Evolutionary conservation across 2,797 vertebrate species (phyloP).

Genomic region (Ptychadena robeensis): DNA sequence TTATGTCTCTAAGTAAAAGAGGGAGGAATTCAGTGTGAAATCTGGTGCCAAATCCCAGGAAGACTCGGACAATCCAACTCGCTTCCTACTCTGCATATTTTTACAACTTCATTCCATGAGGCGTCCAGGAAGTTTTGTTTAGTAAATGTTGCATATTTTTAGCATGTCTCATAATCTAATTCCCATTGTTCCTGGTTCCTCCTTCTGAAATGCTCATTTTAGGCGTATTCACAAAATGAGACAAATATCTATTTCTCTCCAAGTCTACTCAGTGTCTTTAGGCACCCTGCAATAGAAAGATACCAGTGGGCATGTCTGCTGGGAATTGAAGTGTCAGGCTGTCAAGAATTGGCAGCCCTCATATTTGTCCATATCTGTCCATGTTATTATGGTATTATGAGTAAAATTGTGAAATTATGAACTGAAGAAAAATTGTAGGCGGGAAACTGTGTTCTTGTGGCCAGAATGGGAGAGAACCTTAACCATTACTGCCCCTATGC

Average conservation of each 20-base stretch:
- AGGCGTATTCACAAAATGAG: background rate
- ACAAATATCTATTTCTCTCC: background rate
- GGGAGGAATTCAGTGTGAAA: background rate
- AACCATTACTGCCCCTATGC: no score
- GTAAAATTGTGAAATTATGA: no score
- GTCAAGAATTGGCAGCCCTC: no score
- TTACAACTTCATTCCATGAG: background rate
- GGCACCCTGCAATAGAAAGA: no score
- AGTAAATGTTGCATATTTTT: slow-evolving; percentile 21
- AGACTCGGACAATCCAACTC: background rate
- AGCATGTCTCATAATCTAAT: slow-evolving; percentile 8
- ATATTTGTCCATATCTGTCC: no score
- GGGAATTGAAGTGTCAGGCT: no score
- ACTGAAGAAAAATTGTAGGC: no score
- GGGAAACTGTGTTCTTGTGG: no score
- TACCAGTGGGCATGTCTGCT: no score
- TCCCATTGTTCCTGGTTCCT: slow-evolving; percentile 20
- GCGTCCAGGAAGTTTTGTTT: slow-evolving; percentile 3
- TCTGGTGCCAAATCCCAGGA: background rate
- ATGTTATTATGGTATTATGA: no score
- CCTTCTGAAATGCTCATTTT: background rate
- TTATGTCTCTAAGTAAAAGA: background rate
- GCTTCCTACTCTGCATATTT: background rate
- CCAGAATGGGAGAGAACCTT: no score
- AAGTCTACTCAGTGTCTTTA: background rate